Evolutionary conservation across 2,113 vertebrate species (phyloP), one percentile per base, ranked within the genome.

Genomic region (Sporophila hypoxantha): DNA sequence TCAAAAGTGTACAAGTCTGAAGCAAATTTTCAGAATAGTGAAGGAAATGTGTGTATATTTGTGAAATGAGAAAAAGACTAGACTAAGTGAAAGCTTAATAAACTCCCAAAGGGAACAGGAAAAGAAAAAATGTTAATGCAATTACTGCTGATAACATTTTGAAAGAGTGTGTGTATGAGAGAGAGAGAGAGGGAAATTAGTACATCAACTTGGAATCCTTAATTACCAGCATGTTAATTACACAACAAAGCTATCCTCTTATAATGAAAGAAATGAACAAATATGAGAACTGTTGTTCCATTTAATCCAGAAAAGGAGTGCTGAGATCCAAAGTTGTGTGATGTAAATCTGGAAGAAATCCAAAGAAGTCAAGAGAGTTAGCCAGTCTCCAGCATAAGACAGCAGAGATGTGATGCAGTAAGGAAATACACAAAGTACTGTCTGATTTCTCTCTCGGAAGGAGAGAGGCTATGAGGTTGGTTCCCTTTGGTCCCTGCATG

Each of bases 161-260:
- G 76, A 85, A 89, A 92, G 88, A 52, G 6, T 18, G 19, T 68
- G 30, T 62, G 17, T 46, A 17, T 3, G 36, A 17, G 36, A 46
- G n/a, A 8, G 29, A 17, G 44, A 55, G 37, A 87, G 56, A 85
- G 60, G 80, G 77, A 94, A 95, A 92, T 94, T 93, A 94, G 88
- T 92, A 84, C 74, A 91, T 92, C 80, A 53, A 89, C 89, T 89
- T 91, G 60, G 83, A 92, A 93, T 92, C 69, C 53, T 93, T 92
- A 93, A 94, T 95, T 95, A 93, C 42, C 22, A 37, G 53, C 69
- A 86, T 86, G 88, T 87, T 90, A 96, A 92, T 93, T 89, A 56
- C 56, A 75, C 69, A 92, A 94, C 80, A 95, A 93, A 95, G 77
- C 44, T 93, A 88, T 93, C 85, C 71, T 91, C 75, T 91, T 87